Conservation (phyloP, 2,888 invertebrate species). For the Acleris emargana region DNA sequence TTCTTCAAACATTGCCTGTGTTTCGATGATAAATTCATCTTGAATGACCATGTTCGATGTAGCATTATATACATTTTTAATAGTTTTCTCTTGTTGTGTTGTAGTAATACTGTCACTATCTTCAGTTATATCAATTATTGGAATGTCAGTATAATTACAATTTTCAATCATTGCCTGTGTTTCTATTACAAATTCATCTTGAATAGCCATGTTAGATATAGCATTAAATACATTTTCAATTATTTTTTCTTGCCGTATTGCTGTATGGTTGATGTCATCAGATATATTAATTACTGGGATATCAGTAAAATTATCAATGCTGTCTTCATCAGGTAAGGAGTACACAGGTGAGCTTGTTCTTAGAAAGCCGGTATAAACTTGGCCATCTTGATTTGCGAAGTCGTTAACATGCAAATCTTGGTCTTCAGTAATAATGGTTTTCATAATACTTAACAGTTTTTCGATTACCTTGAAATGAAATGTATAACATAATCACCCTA, state of each 20-base stretch:
- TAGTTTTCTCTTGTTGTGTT: not conserved
- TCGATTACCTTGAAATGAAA: constrained; percentile 59
- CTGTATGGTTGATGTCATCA: constrained; percentile 26
- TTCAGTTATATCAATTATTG: constrained; percentile 42
- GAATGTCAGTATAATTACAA: constrained; percentile 33
- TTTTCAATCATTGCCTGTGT: constrained; percentile 14
- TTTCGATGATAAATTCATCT: not conserved
- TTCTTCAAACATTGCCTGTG: constrained; percentile 16
- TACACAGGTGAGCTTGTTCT: constrained; percentile 49
- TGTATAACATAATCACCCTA: too few species aligned
- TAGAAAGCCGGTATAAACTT: not conserved
- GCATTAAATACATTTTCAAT: constrained; percentile 22
- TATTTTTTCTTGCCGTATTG: not conserved
- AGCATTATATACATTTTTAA: constrained; percentile 16
- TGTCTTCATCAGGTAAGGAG: constrained; percentile 52
- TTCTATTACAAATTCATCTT: not conserved
- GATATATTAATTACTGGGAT: constrained; percentile 38
- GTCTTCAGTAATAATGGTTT: constrained; percentile 43
- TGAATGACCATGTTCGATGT: constrained; percentile 16
- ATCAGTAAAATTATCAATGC: constrained; percentile 34
- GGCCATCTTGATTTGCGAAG: not conserved
- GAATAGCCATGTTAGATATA: constrained; percentile 20
- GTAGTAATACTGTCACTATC: constrained; percentile 18
- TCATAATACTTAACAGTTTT: constrained; percentile 52
- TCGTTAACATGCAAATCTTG: constrained; percentile 36